Base-by-base conservation (phyloP, 2,888 invertebrate genomes). In the Kryphioiulus occultus region DNA sequence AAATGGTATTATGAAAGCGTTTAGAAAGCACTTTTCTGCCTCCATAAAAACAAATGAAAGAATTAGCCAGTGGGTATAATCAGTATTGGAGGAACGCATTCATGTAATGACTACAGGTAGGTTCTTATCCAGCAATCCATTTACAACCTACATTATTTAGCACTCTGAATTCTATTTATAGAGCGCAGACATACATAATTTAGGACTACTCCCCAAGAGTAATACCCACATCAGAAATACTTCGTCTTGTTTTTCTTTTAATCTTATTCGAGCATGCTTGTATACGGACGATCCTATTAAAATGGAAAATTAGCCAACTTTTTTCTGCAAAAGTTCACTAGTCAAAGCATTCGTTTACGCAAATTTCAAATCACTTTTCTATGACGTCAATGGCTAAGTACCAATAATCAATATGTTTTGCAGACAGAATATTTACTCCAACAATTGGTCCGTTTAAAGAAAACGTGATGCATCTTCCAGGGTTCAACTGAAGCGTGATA, bases 351-450 rank as follows among this genome's bases (percentile, higher is more conserved):
- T 26, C 26, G 26, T 68, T 68, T 68, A 26, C 68, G 68, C 68
- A 26, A 68, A 26, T 26, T 26, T 59, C 59, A 59, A 59, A 59
- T 22, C n/a, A 59, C 59, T 26, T 22, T 26, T 26, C 68, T 10
- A 68, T 68, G 22, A 68, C 68, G 68, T 68, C 22, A 68, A 68
- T 26, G 68, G 7, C 26, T 26, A 68, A 26, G 39, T 12, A 85
- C 19, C 85, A 85, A 85, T 10, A 42, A 44, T 85, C 39, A 85
- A 44, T 42, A 85, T 35, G 10, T 85, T 35, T 85, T 85, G n/a
- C 68, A 26, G 35, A 3, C 35, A 30, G 42, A 84, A 12, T 15
- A 39, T 84, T n/a, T 7, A 4, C 84, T 84, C 5, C 84, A 84
- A 42, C 39, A 39, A 39, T 30, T 26, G 42, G n/a, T 84, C 7